Conservation (phyloP, 1,140 invertebrate species). For the Drosophila albomicans region DNA sequence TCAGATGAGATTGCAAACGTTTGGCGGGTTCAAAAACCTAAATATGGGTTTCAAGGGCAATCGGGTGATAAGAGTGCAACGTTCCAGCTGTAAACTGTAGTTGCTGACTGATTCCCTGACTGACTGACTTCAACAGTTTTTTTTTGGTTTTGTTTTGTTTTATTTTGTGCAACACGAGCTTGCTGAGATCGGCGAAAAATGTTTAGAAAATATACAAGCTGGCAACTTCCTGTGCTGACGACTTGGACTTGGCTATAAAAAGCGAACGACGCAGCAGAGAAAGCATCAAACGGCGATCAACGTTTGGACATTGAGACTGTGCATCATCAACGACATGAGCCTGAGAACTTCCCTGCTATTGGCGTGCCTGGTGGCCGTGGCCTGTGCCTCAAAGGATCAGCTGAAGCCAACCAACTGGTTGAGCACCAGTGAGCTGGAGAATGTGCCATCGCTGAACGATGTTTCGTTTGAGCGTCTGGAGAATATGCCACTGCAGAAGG, state of each 20-base stretch:
- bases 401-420: constrained; percentile 77
- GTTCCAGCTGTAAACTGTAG: neutral
- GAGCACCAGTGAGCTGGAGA: constrained; percentile 60
- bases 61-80: constrained; percentile 29
- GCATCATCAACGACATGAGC: constrained; percentile 51
- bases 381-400: constrained; percentile 59
- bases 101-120: neutral
- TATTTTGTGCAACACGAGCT: constrained; percentile 26
- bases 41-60: constrained; percentile 41
- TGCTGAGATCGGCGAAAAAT: constrained; percentile 54
- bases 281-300: constrained; percentile 65
- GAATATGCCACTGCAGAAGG: constrained; percentile 67
- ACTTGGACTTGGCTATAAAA: constrained; percentile 53
- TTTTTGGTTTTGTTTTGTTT: neutral
- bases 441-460: constrained; percentile 71
- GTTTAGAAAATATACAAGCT: constrained; percentile 6
- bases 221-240: neutral
- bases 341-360: constrained; percentile 61
- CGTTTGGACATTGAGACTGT: constrained; percentile 61
- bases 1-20: constrained; percentile 27
- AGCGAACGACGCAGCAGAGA: neutral
- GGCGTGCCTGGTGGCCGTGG: constrained; percentile 64
- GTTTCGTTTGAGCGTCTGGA: constrained; percentile 71
- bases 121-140: constrained; percentile 30
- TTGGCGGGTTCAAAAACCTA: constrained; percentile 48